Base-by-base conservation (phyloP, 2,888 invertebrate species). In the Bugulina stolonifera region DNA sequence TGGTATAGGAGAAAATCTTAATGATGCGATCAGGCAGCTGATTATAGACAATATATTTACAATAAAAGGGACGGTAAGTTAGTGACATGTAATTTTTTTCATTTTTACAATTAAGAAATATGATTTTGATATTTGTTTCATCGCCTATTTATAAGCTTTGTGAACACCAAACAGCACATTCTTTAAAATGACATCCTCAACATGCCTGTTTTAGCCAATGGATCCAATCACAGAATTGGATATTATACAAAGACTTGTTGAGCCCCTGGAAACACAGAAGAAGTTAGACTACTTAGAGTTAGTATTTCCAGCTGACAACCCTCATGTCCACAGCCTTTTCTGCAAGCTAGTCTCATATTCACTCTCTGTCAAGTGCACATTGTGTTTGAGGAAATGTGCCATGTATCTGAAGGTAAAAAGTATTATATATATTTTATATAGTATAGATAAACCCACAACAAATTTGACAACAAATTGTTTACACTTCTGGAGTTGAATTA, bases 1-100 rank as follows among this genome's bases (percentile, higher is more conserved):
- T 25, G 64, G 64, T 64, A 64, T 64, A 25, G 64, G 64, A 34
- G 64, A 64, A 27, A 64, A 64, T 64, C 29, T 64, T 14, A 64
- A 64, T 32, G 64, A 64, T 64, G 64, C 64, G n/a, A 64, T 64
- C n/a, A 27, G 64, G 64, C 22, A 64, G 27, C 32, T 64, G 14
- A 34, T 64, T 34, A 25, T 64, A 29, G 64, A 64, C 27, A 64
- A 64, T 27, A 25, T 64, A 22, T 64, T 25, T 32, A 64, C 64
- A 32, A 64, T 64, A 25, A 64, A 64, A 64, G 64, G 64, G 10
- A 32, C 22, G 10, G 64, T 64, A 64, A 64, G 64, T 25, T 3
- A 43, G 18, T 43, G 43, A 10, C 43, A n/a, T n/a, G n/a, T n/a
- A n/a, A n/a, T n/a, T n/a, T n/a, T n/a, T n/a, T n/a, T n/a, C n/a